Conservation (phyloP, 1,140 invertebrate species). For the Tetraneura akinire region DNA sequence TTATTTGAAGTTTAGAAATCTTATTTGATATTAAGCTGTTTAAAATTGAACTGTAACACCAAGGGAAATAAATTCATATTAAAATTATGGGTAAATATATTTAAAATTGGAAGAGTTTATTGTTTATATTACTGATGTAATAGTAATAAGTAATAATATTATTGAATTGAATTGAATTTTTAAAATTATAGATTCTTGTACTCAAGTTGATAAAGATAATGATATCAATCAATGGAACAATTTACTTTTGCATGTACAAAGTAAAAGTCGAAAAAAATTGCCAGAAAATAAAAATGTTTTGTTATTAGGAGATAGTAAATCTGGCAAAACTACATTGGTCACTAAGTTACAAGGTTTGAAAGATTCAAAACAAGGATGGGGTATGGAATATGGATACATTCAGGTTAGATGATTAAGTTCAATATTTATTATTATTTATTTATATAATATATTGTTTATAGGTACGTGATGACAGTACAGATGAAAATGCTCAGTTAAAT, state of each 20-base stretch:
- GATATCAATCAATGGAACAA: conserved; percentile 42
- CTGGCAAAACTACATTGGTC: conserved; percentile 96
- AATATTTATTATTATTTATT: neutral
- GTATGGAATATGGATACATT: conserved; percentile 97
- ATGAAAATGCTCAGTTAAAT: conserved; percentile 90
- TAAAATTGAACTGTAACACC: too few relatives aligned
- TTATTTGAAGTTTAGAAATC: too few relatives aligned
- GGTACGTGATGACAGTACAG: conserved; percentile 53
- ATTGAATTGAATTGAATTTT: too few relatives aligned
- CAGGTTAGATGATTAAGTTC: conserved; percentile 71
- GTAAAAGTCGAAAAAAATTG: conserved; percentile 46
- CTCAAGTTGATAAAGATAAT: neutral
- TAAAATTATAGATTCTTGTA: neutral
- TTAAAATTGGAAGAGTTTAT: too few relatives aligned
- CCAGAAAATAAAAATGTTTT: conserved; percentile 43
- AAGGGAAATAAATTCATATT: too few relatives aligned
- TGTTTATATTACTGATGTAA: too few relatives aligned
- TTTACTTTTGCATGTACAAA: conserved; percentile 41
- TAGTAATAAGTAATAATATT: too few relatives aligned
- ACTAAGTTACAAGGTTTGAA: conserved; percentile 91
- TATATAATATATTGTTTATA: neutral
- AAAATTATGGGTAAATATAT: too few relatives aligned
- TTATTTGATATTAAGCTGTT: neutral
- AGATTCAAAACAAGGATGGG: conserved; percentile 95
- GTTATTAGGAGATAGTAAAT: conserved; percentile 83